Evolutionary conservation across 1,140 invertebrate genomes (phyloP), one percentile per base, ranked within the genome.

Genomic region (Lutraria rhynchaena): DNA sequence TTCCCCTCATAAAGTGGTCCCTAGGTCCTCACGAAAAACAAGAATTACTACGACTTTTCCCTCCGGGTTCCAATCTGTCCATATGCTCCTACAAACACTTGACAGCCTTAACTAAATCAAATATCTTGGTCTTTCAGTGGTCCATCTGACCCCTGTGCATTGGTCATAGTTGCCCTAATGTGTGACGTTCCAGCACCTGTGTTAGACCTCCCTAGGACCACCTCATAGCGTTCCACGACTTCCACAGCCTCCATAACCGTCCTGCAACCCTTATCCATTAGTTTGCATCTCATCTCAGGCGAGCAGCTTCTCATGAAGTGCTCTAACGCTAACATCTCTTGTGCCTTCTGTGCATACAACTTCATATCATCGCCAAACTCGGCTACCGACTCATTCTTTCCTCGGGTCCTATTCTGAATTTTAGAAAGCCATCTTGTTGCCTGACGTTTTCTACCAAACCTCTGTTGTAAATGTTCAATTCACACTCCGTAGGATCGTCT

Each of bases 121-220:
- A n/a, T n/a, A n/a, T n/a, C n/a, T n/a, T n/a, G n/a, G n/a, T n/a
- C n/a, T n/a, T n/a, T n/a, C n/a, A n/a, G n/a, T n/a, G n/a, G n/a
- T n/a, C n/a, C n/a, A n/a, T n/a, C n/a, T n/a, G n/a, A n/a, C n/a
- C n/a, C n/a, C n/a, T n/a, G n/a, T n/a, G n/a, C n/a, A n/a, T n/a
- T n/a, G n/a, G n/a, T n/a, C n/a, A n/a, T n/a, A n/a, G 22, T 19
- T 27, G 31, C 51, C 19, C 46, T 17, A 55, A 31, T 31, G 31
- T 27, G 24, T 53, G 29, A 33, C n/a, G 84, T 80, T 35, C 88
- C 19, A 0, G 74, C 44, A 17, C 63, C 58, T 22, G 71, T 80
- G 51, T 78, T 44, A 19, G 78, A 65, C 44, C 87, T 87, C 13
- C 27, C 22, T 13, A 53, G 7, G 13, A 73, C 24, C 9, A n/a